These are phyloP conservation scores for Pherbina coryleti DNA, from an alignment of 2,888 invertebrate species.

Conservation along the genomic window DNA sequence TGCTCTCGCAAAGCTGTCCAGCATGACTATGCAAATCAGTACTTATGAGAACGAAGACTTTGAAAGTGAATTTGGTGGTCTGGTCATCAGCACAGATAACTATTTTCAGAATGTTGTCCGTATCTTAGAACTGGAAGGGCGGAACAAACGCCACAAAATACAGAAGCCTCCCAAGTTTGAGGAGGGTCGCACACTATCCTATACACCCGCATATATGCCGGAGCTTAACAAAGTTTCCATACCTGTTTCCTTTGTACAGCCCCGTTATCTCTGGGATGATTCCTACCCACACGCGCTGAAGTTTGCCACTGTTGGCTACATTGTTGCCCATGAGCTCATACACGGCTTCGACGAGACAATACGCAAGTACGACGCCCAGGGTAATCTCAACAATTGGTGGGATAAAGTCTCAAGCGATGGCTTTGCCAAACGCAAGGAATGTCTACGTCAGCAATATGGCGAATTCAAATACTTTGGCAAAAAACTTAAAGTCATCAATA, in stretches of 20 bases:
- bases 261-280: slow-evolving; percentile 61
- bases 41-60: slow-evolving; percentile 53
- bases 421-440: slow-evolving; percentile 57
- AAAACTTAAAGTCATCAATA: slow-evolving; percentile 49
- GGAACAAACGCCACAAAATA: slow-evolving; percentile 50
- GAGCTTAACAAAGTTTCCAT: slow-evolving; percentile 58
- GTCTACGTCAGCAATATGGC: slow-evolving; percentile 59
- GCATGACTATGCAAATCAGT: slow-evolving; percentile 57
- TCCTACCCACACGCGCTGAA: slow-evolving; percentile 60
- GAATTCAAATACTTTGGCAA: slow-evolving; percentile 48
- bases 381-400: slow-evolving; percentile 62
- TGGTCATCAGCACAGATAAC: slow-evolving; percentile 55
- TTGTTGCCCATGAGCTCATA: slow-evolving; percentile 62
- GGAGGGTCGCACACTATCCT: slow-evolving; percentile 41
- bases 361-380: slow-evolving; percentile 58
- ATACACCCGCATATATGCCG: slow-evolving; percentile 55
- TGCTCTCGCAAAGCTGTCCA: slow-evolving; percentile 56
- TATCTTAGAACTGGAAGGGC: slow-evolving; percentile 52
- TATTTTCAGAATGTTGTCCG: slow-evolving; percentile 59
- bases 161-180: slow-evolving; percentile 50
- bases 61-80: slow-evolving; percentile 50
- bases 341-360: slow-evolving; percentile 62
- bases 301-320: slow-evolving; percentile 61
- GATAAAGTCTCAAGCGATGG: slow-evolving; percentile 52
- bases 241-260: slow-evolving; percentile 60